These are phyloP conservation scores for Caenorhabditis zanzibari DNA, from an alignment of 2,888 invertebrate genomes.

Conservation along the genomic window DNA sequence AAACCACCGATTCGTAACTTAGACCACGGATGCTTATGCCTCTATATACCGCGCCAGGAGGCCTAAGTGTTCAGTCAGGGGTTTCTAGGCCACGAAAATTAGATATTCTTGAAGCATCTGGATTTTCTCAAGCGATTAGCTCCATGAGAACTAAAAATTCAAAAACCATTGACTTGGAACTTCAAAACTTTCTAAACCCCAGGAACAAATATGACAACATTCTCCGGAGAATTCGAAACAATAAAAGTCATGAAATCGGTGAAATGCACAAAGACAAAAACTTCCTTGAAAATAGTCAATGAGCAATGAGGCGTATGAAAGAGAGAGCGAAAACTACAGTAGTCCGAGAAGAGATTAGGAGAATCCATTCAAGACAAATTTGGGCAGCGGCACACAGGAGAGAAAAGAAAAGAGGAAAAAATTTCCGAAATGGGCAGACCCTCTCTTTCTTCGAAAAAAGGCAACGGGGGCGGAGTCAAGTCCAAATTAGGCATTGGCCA, in stretches of 20 bases:
- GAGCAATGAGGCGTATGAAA: slow-evolving; percentile 53
- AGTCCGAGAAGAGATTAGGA: slow-evolving; percentile 8
- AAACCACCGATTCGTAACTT: too few relatives aligned
- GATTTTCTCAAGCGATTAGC: too few relatives aligned
- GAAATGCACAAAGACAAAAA: slow-evolving; percentile 25
- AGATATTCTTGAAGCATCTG: too few relatives aligned
- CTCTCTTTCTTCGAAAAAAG: slow-evolving; percentile 20
- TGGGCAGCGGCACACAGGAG: slow-evolving; percentile 25
- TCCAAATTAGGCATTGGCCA: slow-evolving; percentile 62
- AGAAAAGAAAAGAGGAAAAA: slow-evolving; percentile 12
- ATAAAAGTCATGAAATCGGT: slow-evolving; percentile 16
- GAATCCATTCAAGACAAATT: slow-evolving; percentile 19
- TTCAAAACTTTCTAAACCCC: not conserved
- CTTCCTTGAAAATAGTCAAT: not conserved
- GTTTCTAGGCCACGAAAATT: too few relatives aligned
- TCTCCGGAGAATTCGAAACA: not conserved
- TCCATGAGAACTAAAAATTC: too few relatives aligned
- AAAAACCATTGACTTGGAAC: too few relatives aligned
- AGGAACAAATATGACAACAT: not conserved
- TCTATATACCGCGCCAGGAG: too few relatives aligned
- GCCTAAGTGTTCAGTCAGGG: too few relatives aligned
- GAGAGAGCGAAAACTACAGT: slow-evolving; percentile 13
- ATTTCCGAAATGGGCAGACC: slow-evolving; percentile 53
- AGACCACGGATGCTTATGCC: too few relatives aligned
- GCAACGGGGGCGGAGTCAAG: slow-evolving; percentile 48